Evolutionary conservation across 2,888 invertebrate genomes (phyloP), one percentile per base, ranked within the genome.

Genomic region (Chrysolina haemoptera): DNA sequence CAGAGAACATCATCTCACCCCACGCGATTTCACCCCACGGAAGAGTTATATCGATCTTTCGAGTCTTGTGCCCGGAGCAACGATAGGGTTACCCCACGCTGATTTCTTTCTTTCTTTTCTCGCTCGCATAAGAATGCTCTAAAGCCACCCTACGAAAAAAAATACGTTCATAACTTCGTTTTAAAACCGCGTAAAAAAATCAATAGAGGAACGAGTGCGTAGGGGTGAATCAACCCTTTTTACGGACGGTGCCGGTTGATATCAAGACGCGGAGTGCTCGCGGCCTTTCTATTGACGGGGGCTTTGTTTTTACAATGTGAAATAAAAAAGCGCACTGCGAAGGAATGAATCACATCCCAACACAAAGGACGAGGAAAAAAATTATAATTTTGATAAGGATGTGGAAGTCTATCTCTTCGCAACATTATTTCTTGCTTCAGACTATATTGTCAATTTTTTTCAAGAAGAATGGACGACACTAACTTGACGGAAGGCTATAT

Each of bases 31-130:
- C 87, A 87, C 88, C 88, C 87, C 87, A 87, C 88, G 88, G 88
- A 88, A 88, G 88, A 88, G 88, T 88, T 88, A 88, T 88, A 88
- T 88, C 88, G 88, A 88, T 88, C 88, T 86, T 35, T 20, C 86
- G 84, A 69, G 88, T 88, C 87, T 88, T 87, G 86, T 86, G 86
- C 87, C 86, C 86, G 68, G 76, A 76, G 74, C 76, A 73, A 68
- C 75, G 78, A 78, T 76, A 78, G 78, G 78, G 78, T 78, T 78
- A 78, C 78, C 78, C 78, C 76, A 76, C 75, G 74, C 74, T 76
- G 71, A 73, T 73, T 76, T 76, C 72, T 63, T 76, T 65, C 73
- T 73, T 72, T 68, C 75, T 68, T 62, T 71, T 74, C 68, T 70
- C 46, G 68, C 71, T 68, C 67, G 43, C 68, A 65, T 71, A 81